Conservation (phyloP, 2,888 invertebrate species). For the Heliconius erato region DNA sequence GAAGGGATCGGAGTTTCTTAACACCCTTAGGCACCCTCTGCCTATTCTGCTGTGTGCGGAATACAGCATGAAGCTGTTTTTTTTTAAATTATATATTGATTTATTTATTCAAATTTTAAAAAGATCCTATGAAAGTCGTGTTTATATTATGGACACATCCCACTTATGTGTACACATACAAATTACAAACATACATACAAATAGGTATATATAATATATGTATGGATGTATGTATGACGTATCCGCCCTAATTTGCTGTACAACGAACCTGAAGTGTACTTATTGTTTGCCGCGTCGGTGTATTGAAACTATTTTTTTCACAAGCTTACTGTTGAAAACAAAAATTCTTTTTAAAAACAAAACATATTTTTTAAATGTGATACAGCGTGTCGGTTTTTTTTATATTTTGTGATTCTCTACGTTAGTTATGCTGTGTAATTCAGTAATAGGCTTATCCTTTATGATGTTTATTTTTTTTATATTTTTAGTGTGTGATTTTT, state of each 20-base stretch:
- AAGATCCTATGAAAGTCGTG: too few relatives aligned
- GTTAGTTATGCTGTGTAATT: conserved; percentile 4
- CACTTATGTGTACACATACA: too few relatives aligned
- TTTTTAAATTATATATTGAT: too few relatives aligned
- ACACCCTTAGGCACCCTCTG: too few relatives aligned
- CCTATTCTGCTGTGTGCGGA: too few relatives aligned
- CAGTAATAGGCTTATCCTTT: neutral
- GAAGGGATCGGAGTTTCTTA: too few relatives aligned
- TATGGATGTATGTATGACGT: neutral
- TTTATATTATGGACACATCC: too few relatives aligned
- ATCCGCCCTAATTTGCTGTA: conserved; percentile 33
- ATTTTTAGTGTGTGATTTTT: too few relatives aligned
- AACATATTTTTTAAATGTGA: neutral
- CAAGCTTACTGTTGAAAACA: neutral
- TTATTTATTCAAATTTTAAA: too few relatives aligned
- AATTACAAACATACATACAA: too few relatives aligned
- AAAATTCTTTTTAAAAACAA: conserved; percentile 4
- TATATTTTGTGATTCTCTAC: neutral
- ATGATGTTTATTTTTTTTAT: neutral
- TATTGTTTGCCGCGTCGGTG: conserved; percentile 15
- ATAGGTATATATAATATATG: neutral
- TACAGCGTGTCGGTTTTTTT: neutral
- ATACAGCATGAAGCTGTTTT: too few relatives aligned
- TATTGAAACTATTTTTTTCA: conserved; percentile 24
- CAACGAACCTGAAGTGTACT: conserved; percentile 30